Evolutionary conservation across 2,888 invertebrate genomes (phyloP).

Genomic region (Drosophila crucigera): DNA sequence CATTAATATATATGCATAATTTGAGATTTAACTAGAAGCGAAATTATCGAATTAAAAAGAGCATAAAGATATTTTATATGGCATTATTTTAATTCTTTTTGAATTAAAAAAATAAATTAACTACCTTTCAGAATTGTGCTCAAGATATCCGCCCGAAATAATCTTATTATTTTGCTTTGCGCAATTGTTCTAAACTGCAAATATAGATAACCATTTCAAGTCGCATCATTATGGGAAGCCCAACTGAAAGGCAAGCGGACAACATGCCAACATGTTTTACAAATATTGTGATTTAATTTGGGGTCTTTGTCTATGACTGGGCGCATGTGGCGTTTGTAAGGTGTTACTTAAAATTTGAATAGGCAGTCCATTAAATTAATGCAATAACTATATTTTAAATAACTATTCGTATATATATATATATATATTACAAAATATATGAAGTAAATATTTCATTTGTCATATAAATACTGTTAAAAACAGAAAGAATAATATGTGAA

Average conservation of each 20-base stretch:
- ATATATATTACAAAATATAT: background rate
- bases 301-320: conserved; percentile 1
- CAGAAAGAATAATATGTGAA: conserved; percentile 41
- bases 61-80: background rate
- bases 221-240: conserved; percentile 19
- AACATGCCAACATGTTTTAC: conserved; percentile 39
- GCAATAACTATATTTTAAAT: background rate
- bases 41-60: background rate
- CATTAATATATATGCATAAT: background rate
- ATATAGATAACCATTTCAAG: background rate
- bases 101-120: too few species aligned
- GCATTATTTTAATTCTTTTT: background rate
- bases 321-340: conserved; percentile 36
- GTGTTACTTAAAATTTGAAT: conserved; percentile 13
- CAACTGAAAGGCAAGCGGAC: conserved; percentile 22
- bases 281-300: conserved; percentile 70
- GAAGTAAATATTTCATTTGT: conserved; percentile 21
- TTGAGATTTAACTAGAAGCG: background rate
- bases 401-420: background rate
- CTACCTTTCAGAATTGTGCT: background rate
- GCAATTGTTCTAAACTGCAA: conserved; percentile 1
- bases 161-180: background rate
- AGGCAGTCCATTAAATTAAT: conserved; percentile 10
- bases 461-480: conserved; percentile 58
- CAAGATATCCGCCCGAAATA: background rate